Conservation (phyloP, 2,113 vertebrate genomes). For the Entelurus aequoreus region DNA sequence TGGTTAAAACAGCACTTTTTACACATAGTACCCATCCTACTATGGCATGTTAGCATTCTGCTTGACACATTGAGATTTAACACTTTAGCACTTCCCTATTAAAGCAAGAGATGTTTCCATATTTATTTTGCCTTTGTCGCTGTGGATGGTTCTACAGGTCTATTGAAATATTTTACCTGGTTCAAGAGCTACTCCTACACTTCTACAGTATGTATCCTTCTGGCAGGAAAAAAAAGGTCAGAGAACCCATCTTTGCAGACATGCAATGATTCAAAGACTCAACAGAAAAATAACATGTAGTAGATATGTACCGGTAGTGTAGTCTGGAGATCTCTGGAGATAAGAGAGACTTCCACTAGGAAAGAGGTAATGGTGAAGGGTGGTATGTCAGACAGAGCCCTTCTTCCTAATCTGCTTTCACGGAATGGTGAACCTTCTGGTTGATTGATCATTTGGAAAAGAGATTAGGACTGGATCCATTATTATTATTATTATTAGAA, state of each 20-base stretch:
- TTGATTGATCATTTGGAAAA: constrained; percentile 13
- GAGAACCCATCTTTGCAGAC: constrained; percentile 7
- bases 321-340: not conserved
- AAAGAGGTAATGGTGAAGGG: not conserved
- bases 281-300: not conserved
- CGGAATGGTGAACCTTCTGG: constrained; percentile 16
- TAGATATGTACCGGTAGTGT: not conserved
- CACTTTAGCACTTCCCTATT: no score
- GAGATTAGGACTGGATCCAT: constrained; percentile 9
- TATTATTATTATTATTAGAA: not conserved
- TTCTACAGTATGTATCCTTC: not conserved
- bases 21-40: no score
- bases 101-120: not conserved
- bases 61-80: no score
- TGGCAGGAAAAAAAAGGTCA: constrained; percentile 17
- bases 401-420: constrained; percentile 14
- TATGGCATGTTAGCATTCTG: no score
- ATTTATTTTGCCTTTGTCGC: not conserved
- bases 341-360: not conserved
- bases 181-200: constrained; percentile 4
- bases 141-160: not conserved
- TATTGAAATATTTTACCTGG: constrained; percentile 3
- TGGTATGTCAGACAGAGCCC: not conserved
- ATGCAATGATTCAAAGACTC: not conserved
- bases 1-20: no score